Evolutionary conservation across 2,888 invertebrate species (phyloP).

Genomic region (Sarcophaga caerulescens): DNA sequence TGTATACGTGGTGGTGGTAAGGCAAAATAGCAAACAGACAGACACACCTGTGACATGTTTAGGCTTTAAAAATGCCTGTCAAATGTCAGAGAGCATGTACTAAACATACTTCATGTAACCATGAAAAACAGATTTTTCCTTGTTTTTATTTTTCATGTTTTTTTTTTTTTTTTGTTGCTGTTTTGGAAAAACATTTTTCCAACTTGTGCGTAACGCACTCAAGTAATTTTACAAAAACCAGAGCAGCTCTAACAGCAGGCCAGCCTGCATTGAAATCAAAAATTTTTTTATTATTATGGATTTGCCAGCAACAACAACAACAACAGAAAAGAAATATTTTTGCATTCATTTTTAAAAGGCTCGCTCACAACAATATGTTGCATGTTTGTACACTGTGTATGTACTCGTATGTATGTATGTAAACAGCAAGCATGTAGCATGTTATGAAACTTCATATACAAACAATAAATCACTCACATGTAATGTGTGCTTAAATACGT

Average conservation of each 20-base stretch:
- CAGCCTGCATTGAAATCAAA: neutral
- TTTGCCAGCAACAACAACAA: constrained; percentile 18
- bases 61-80: constrained; percentile 29
- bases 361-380: constrained; percentile 49
- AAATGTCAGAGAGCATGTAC: constrained; percentile 37
- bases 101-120: constrained; percentile 12
- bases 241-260: neutral
- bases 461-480: constrained; percentile 63
- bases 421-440: constrained; percentile 30
- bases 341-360: constrained; percentile 32
- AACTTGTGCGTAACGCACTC: constrained; percentile 46
- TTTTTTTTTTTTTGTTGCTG: too few species aligned
- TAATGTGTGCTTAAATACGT: constrained; percentile 39
- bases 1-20: neutral
- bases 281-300: constrained; percentile 39
- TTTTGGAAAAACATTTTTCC: constrained; percentile 14
- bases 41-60: constrained; percentile 36
- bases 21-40: neutral
- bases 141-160: neutral
- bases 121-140: constrained; percentile 21
- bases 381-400: neutral
- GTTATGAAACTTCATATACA: constrained; percentile 45
- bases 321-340: constrained; percentile 1
- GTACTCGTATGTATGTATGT: neutral
- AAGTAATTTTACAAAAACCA: neutral